A percentile compares a stretch with the other conserved stretches of the same genome.
Evolutionary conservation across 2,113 vertebrate genomes (phyloP).

Genomic region (Solea solea): DNA sequence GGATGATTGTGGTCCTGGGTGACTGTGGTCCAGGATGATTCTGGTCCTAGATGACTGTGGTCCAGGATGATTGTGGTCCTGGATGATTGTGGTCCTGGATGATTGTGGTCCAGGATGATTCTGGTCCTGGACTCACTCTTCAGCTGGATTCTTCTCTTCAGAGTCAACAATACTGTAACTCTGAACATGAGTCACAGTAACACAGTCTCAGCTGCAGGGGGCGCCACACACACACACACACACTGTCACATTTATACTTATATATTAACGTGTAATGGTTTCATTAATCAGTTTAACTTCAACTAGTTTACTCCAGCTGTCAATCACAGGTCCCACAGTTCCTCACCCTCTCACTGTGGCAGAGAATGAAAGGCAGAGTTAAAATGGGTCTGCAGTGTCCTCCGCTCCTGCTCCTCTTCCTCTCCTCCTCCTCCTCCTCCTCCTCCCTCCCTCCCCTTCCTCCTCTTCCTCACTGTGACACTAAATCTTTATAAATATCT

Average conservation of each 20-base stretch:
- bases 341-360: slow-evolving; percentile 42
- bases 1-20: too few species aligned
- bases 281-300: slow-evolving; percentile 22
- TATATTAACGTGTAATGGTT: neutral
- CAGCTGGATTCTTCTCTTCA: slow-evolving; percentile 64
- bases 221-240: slow-evolving; percentile 1
- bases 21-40: too few species aligned
- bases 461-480: too few species aligned
- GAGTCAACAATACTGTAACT: slow-evolving; percentile 46
- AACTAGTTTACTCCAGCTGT: slow-evolving; percentile 62
- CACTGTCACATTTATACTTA: neutral
- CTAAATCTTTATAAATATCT: too few species aligned
- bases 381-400: slow-evolving; percentile 68
- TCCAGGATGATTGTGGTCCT: too few species aligned
- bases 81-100: too few species aligned
- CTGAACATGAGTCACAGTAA: slow-evolving; percentile 8
- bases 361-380: slow-evolving; percentile 66
- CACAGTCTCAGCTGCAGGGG: slow-evolving; percentile 7
- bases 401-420: slow-evolving; percentile 31
- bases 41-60: too few species aligned
- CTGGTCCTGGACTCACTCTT: slow-evolving; percentile 40
- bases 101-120: too few species aligned
- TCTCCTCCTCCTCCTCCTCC: too few species aligned
- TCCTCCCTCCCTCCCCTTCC: too few species aligned
- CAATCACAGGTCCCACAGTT: slow-evolving; percentile 53